Percentiles rank a stretch among this genome's conserved stretches.
Evolutionary conservation across 30 jellyfish, hydroid and myxozoan species (phyloP).

Genomic region (Turritopsis rubra): DNA sequence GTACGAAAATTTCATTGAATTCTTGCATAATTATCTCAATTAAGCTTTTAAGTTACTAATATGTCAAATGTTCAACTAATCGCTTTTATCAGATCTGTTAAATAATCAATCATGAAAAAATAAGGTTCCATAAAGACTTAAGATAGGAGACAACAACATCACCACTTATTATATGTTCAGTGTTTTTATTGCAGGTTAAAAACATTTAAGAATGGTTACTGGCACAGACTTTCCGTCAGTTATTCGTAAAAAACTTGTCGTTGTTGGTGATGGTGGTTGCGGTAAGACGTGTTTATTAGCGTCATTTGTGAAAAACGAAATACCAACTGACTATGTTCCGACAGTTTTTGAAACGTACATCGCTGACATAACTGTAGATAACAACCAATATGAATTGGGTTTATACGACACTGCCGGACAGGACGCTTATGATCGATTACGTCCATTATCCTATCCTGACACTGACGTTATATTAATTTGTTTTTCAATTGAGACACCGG

Average conservation of each 20-base stretch:
- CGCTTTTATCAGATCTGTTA: neutral
- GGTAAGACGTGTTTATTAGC: constrained; percentile 94
- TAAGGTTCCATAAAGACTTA: too few species aligned
- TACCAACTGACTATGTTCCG: constrained; percentile 95
- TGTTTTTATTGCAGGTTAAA: neutral
- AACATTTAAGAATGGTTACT: neutral
- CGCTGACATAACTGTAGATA: constrained; percentile 75
- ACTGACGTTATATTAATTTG: constrained; percentile 95
- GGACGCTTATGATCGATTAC: constrained; percentile 93
- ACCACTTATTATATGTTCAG: too few species aligned
- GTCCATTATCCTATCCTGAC: constrained; percentile 98
- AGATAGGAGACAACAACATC: too few species aligned
- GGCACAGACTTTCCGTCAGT: neutral
- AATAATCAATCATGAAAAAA: too few species aligned
- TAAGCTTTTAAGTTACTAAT: neutral
- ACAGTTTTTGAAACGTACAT: constrained; percentile 96
- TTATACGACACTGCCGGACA: constrained; percentile 99
- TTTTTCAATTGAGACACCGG: constrained; percentile 88
- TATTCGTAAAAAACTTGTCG: constrained; percentile 74
- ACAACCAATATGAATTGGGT: constrained; percentile 74
- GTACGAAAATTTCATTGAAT: neutral
- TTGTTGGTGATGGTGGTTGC: constrained; percentile 99
- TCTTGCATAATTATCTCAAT: neutral
- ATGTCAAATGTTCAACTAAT: neutral
- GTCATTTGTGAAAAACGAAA: constrained; percentile 67